These are phyloP conservation scores for Solenopsis fugax DNA, from an alignment of 1,140 invertebrate genomes.

Conservation along the genomic window DNA sequence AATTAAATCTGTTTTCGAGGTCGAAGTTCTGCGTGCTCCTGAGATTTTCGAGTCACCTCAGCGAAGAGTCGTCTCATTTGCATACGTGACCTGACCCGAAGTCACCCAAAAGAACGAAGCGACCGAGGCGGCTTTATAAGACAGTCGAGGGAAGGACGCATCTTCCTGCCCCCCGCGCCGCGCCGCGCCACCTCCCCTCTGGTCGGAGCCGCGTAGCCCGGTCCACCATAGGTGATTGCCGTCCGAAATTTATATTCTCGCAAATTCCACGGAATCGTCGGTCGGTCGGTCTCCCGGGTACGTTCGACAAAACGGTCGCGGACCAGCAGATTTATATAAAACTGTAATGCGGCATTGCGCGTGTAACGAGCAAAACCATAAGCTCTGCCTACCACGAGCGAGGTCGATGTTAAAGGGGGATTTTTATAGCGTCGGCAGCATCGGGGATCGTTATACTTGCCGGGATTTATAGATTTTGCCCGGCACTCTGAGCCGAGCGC, in stretches of 20 bases:
- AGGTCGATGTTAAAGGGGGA: conserved; percentile 65
- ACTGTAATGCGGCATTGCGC: conserved; percentile 72
- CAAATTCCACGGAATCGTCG: conserved; percentile 79
- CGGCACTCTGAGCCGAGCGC: conserved; percentile 25
- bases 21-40: conserved; percentile 37
- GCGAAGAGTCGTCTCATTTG: conserved; percentile 74
- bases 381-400: conserved; percentile 62
- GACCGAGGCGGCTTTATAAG: conserved; percentile 65
- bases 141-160: conserved; percentile 41
- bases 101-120: conserved; percentile 61
- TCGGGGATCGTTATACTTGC: conserved; percentile 76
- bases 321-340: conserved; percentile 78
- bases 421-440: conserved; percentile 73
- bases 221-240: conserved; percentile 62
- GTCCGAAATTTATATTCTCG: conserved; percentile 78
- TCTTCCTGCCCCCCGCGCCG: conserved; percentile 41
- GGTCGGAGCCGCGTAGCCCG: neutral
- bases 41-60: conserved; percentile 61
- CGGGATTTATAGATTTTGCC: conserved; percentile 76
- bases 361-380: conserved; percentile 71
- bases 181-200: too few species aligned
- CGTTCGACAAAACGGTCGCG: conserved; percentile 68
- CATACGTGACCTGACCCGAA: conserved; percentile 78
- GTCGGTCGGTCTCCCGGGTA: conserved; percentile 32
- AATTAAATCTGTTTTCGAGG: conserved; percentile 38